These are phyloP conservation scores for Campoletis sonorensis DNA, from an alignment of 1,140 invertebrate species.

Conservation along the genomic window DNA sequence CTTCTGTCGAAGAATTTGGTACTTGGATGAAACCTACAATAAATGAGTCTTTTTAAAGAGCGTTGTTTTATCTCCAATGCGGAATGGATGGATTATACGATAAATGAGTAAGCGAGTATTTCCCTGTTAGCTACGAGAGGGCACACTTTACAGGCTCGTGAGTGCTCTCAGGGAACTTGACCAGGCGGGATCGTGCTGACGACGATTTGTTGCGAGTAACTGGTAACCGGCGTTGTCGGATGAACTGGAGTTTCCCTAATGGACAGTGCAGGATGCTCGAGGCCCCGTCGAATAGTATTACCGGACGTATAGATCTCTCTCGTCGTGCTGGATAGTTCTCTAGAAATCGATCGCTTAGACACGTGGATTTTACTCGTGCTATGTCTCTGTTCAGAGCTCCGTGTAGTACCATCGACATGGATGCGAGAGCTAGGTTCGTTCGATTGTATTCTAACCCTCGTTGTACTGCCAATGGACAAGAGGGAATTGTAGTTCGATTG, in stretches of 20 bases:
- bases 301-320: slow-evolving; percentile 37
- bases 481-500: slow-evolving; percentile 7
- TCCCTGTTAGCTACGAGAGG: neutral
- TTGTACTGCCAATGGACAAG: slow-evolving; percentile 9
- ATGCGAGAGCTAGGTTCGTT: slow-evolving; percentile 17
- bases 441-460: slow-evolving; percentile 29
- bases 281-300: slow-evolving; percentile 40
- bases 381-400: slow-evolving; percentile 22
- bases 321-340: slow-evolving; percentile 34
- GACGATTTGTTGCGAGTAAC: slow-evolving; percentile 42
- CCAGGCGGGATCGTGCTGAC: slow-evolving; percentile 10
- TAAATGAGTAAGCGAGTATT: neutral
- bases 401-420: slow-evolving; percentile 5
- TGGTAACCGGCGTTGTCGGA: slow-evolving; percentile 35
- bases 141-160: slow-evolving; percentile 7
- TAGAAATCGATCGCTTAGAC: slow-evolving; percentile 39
- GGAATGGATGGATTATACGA: neutral
- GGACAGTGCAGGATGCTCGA: slow-evolving; percentile 34
- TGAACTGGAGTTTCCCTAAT: slow-evolving; percentile 34
- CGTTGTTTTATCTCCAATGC: neutral
- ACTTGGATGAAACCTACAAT: no score
- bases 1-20: no score
- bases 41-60: no score
- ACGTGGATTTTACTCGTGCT: neutral
- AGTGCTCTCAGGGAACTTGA: neutral